Evolutionary conservation across 2,113 vertebrate species (phyloP), one percentile per base, ranked within the genome.

Genomic region (Gasterosteus aculeatus): DNA sequence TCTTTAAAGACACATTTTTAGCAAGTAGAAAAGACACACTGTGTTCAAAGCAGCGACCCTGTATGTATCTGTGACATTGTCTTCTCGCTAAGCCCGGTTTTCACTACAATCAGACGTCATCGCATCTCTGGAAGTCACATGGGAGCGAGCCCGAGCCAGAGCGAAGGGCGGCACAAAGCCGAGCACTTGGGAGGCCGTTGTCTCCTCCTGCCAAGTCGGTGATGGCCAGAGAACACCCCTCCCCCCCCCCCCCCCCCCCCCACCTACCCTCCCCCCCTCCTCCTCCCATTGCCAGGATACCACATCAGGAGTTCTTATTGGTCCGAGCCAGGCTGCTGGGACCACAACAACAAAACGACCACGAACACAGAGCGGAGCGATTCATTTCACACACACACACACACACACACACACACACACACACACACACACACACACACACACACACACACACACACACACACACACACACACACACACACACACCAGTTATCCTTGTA

Each of bases 51-150:
- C 62, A 70, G 64, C 71, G 69, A 69, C 56, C 31, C 67, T 69
- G 0, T 78, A 83, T 87, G 79, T 78, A 84, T 90, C 75, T 85
- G 81, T 90, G 80, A 85, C 85, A 86, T 38, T 79, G 72, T 78
- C 75, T 80, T 63, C 64, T 79, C 65, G 72, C 81, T 61, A 61
- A 70, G 29, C 62, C 33, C 15, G 39, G 62, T 75, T 65, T 70
- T 51, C 75, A 62, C 69, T 35, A 72, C 60, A 54, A 73, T 68
- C 74, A 73, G 63, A 77, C 78, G 22, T 61, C 74, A 74, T 85
- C 76, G 70, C 29, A 61, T 61, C 70, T 63, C 60, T 72, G 61
- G 73, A 81, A 77, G 69, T 67, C 57, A 63, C 29, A 42, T 7
- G 85, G 73, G 67, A 68, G 58, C 3, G 8, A 64, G 51, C 54